Conservation (phyloP, 2,888 invertebrate genomes). For the Eilema griseolum region DNA sequence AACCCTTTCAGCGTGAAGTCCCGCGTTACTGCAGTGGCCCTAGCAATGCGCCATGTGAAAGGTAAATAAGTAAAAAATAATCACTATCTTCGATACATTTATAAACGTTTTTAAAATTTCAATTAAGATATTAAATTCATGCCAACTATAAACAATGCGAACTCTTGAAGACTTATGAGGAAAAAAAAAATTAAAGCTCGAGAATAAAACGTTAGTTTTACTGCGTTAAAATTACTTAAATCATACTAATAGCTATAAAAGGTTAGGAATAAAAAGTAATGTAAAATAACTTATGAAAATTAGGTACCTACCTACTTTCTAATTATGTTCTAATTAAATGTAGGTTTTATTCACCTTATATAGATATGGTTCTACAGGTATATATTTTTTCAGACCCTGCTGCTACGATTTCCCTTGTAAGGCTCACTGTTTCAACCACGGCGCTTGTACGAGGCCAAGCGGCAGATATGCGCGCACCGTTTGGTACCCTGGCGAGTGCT, state of each 20-base stretch:
- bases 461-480: conserved; percentile 79
- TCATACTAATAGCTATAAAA: too few relatives aligned
- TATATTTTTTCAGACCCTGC: conserved; percentile 69
- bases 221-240: too few relatives aligned
- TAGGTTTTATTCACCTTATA: background rate
- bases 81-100: background rate
- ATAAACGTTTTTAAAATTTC: too few relatives aligned
- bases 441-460: conserved; percentile 77
- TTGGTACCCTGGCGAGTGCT: conserved; percentile 81
- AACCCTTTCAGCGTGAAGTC: conserved; percentile 73
- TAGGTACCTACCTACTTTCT: too few relatives aligned
- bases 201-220: background rate
- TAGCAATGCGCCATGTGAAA: conserved; percentile 71
- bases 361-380: background rate
- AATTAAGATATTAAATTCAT: too few relatives aligned
- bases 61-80: conserved; percentile 47
- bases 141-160: too few relatives aligned
- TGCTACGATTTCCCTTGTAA: conserved; percentile 83
- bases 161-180: background rate
- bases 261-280: too few relatives aligned
- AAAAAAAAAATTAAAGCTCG: background rate
- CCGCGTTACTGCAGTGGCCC: conserved; percentile 64
- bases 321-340: too few relatives aligned
- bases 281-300: too few relatives aligned
- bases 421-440: conserved; percentile 82